phyloP scores from a whole-genome alignment of 2,797 vertebrate genomes.

The Acropternis orthonyx region DNA sequence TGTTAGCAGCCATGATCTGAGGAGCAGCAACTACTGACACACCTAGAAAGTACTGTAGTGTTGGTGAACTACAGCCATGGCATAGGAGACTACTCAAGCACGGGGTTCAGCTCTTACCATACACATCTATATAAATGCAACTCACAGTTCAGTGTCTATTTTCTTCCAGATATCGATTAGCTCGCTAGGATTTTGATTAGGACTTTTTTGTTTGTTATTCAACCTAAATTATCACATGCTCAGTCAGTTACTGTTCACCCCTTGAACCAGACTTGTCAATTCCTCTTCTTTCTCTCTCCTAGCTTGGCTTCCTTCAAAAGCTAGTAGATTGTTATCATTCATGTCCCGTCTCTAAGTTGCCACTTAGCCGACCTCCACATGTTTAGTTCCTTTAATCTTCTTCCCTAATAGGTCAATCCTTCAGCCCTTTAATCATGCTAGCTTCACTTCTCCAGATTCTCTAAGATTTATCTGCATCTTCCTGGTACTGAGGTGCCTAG shows the following conservation, averaged over 20 bases:
- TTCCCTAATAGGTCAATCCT: conserved; percentile 62
- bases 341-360: conserved; percentile 62
- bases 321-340: conserved; percentile 66
- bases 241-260: background rate
- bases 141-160: background rate
- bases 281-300: conserved; percentile 33
- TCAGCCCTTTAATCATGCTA: conserved; percentile 68
- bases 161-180: background rate
- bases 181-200: background rate
- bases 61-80: background rate
- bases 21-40: background rate
- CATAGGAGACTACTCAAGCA: background rate
- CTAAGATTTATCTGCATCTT: conserved; percentile 55
- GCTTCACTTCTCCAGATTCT: conserved; percentile 39
- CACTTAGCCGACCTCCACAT: conserved; percentile 55
- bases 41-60: background rate
- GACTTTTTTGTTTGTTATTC: background rate
- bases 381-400: conserved; percentile 73
- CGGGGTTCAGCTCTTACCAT: background rate
- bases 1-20: background rate
- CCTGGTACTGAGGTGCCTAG: background rate
- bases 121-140: background rate
- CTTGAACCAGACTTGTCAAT: conserved; percentile 41
- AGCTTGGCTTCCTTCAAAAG: conserved; percentile 52
- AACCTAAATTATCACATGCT: background rate